Evolutionary conservation across 2,113 vertebrate genomes (phyloP), one percentile per base, ranked within the genome.

Genomic region (Petroica traversi): DNA sequence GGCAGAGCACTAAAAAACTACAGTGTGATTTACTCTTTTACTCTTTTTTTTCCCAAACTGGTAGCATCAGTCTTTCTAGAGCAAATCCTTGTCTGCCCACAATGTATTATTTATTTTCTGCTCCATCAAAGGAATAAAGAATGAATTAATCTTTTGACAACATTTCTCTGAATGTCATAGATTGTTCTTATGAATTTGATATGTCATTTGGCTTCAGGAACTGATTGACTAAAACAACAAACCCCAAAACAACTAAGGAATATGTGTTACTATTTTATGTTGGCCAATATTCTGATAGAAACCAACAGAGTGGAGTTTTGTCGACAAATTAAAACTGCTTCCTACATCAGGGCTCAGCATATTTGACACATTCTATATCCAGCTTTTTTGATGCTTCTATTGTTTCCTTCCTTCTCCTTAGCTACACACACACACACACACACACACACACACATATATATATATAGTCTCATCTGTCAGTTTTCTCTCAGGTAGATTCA

Each of bases 91-190:
- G 11, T 54, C 19, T 69, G 11, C 31, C 43, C 11, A 48, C 14
- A 48, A 59, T 73, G 76, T 41, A 6, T 17, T 89, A 31, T 3
- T 34, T 52, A 33, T 41, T 28, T 62, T 43, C 16, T 58, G 38
- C 25, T 34, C 61, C 23, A 41, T 94, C 88, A 85, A 78, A 84
- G 59, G 38, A 85, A 83, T 73, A 83, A 78, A 86, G 95, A 51
- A 6, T 31, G 16, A 84, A 80, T 68, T 54, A 85, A 66, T 33
- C 62, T 83, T 92, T 43, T 1, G 5, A 63, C 51, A 78, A 51
- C n/a, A n/a, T 63, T 81, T 85, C 58, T 49, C 79, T 26, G 57
- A 80, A 72, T 58, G 41, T 58, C 40, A 14, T 33, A 52, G 51
- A 52, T 80, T 62, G 34, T 57, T 93, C 52, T 79, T 26, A 12